Conservation (phyloP, 1,140 invertebrate species). For the Drosophila murphyi region DNA sequence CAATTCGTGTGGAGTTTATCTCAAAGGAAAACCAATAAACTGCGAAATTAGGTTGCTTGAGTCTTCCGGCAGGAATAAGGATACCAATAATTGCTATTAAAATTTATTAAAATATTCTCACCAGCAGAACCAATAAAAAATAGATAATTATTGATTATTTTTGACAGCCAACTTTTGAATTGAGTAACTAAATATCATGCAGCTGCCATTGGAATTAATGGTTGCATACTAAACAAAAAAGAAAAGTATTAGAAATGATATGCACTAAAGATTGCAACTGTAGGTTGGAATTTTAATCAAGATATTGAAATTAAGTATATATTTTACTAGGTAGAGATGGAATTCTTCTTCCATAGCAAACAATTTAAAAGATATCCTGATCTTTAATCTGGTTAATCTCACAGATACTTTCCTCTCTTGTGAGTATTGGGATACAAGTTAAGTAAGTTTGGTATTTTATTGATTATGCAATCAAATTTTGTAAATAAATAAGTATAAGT, state of each 20-base stretch:
- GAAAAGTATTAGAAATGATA: background rate
- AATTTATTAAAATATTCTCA: no score
- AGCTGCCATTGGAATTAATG: background rate
- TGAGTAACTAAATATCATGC: background rate
- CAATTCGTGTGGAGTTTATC: no score
- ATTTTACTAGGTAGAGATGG: conserved; percentile 1
- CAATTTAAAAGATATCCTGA: background rate
- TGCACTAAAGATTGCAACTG: background rate
- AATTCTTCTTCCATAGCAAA: background rate
- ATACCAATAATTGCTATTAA: no score
- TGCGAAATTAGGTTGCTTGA: no score
- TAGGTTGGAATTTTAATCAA: background rate
- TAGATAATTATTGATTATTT: no score
- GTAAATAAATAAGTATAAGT: conserved; percentile 10
- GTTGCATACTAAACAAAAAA: background rate
- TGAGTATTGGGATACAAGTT: conserved; percentile 1
- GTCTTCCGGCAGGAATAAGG: no score
- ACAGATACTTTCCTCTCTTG: background rate
- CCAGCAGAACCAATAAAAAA: no score
- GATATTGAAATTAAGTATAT: conserved; percentile 1
- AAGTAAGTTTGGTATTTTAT: background rate
- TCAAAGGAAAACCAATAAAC: no score
- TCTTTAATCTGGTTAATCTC: background rate
- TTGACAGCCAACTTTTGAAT: background rate
- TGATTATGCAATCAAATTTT: conserved; percentile 6